Base-by-base conservation (phyloP, 2,797 vertebrate species). In the Eidolon dupreanum region DNA sequence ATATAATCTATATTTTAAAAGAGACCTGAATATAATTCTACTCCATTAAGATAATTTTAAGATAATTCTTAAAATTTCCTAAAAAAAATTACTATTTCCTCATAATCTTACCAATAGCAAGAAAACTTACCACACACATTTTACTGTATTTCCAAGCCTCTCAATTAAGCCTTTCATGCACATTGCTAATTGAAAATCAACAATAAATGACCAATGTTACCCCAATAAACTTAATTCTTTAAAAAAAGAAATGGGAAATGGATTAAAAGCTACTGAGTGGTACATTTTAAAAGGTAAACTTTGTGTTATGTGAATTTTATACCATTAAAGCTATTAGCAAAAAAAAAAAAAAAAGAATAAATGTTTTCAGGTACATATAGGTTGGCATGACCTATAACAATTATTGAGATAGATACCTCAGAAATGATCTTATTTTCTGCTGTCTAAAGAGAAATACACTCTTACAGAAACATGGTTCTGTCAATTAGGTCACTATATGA, bases 41-140 rank as follows among this genome's bases (percentile, higher is more conserved):
- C 31, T 92, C 66, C 41, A 70, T 79, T 89, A 93, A 87, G 31
- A 68, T 77, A 77, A 94, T 82, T 71, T 79, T 77, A 88, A 92
- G 61, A 41, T 55, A 68, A 94, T 81, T 70, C 82, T 85, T 89
- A 68, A 94, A 86, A 88, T 96, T 84, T 93, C 70, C 70, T 92
- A 31, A 55, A 88, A 46, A 82, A 49, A 88, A 43, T 89, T 93
- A 73, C 53, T 59, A 61, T 90, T 93, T 85, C 81, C 73, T 96
- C 59, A 85, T 73, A 77, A 90, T 93, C 53, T 88, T 57, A 88
- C 17, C 66, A 88, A 87, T 0, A 91, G 24, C 9, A 88, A 94
- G 53, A 93, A 95, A 96, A 88, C 19, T n/a, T 70, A 43, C 5
- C 17, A 36, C 43, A 83, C 57, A 84, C 15, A 93, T 71, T 79